Conservation (phyloP, 2,797 vertebrate genomes). For the Crax fasciolata region DNA sequence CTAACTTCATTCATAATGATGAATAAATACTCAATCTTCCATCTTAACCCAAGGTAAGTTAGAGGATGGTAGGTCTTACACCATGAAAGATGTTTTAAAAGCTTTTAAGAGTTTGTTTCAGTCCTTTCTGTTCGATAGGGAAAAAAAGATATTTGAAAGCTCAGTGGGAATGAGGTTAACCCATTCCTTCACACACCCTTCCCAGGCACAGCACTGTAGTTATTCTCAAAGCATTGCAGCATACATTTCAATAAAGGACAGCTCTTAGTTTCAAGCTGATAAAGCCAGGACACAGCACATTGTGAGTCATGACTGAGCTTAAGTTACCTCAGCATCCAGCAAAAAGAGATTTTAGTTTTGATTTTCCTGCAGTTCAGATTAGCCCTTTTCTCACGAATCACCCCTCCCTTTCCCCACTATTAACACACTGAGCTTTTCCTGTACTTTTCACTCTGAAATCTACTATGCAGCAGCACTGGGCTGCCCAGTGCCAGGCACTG, state of each 20-base stretch:
- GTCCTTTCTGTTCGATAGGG: background rate
- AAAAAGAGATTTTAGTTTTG: no score
- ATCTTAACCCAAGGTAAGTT: background rate
- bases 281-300: background rate
- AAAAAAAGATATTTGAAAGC: background rate
- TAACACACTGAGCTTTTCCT: background rate
- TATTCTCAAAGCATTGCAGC: background rate
- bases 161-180: background rate
- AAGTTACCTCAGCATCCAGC: background rate
- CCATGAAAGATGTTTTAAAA: background rate
- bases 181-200: background rate
- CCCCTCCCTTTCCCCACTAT: rapidly evolving
- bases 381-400: background rate
- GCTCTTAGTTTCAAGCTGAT: background rate
- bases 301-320: background rate
- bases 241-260: slow-evolving; percentile 28
- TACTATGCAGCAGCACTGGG: background rate
- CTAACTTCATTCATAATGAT: background rate
- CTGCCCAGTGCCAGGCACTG: background rate
- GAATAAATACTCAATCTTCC: background rate
- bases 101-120: background rate
- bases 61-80: background rate
- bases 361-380: background rate
- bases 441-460: background rate
- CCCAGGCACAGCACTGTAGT: background rate